phyloP scores from a whole-genome alignment of 1,140 invertebrate species.

The Ruditapes philippinarum region DNA sequence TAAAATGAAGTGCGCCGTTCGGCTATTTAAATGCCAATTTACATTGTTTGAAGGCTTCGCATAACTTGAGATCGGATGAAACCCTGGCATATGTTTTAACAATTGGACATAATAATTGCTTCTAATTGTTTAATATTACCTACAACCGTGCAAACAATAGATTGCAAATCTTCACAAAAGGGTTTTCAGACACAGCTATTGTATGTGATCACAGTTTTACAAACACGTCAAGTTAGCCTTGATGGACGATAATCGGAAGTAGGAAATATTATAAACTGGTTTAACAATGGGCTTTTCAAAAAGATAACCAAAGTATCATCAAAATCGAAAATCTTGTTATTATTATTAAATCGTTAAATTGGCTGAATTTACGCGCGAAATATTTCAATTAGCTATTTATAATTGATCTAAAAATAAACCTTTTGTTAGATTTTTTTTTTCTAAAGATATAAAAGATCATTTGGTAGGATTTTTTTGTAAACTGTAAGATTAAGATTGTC shows the following conservation, averaged over 20 bases:
- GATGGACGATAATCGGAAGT: not conserved
- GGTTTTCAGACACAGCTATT: slow-evolving; percentile 38
- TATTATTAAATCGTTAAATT: too few relatives aligned
- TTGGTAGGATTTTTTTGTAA: too few relatives aligned
- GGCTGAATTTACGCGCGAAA: not conserved
- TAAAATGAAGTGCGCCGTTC: not conserved
- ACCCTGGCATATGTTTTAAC: slow-evolving; percentile 33
- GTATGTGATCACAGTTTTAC: slow-evolving; percentile 23
- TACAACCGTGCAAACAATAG: not conserved
- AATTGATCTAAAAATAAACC: too few relatives aligned
- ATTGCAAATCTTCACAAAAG: not conserved
- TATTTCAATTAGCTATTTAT: not conserved
- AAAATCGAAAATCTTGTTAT: slow-evolving; percentile 10
- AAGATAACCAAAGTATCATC: slow-evolving; percentile 15
- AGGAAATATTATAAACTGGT: not conserved
- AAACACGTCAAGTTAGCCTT: slow-evolving; percentile 2
- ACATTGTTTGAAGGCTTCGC: slow-evolving; percentile 53
- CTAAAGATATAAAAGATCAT: too few relatives aligned
- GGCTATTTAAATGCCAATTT: slow-evolving; percentile 46
- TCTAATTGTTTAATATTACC: slow-evolving; percentile 47
- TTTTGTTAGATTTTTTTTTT: too few relatives aligned
- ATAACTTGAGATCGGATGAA: slow-evolving; percentile 1
- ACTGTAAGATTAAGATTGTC: too few relatives aligned
- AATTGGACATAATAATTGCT: slow-evolving; percentile 44
- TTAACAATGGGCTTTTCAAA: not conserved